Evolutionary conservation across 2,888 invertebrate genomes (phyloP), one percentile per base, ranked within the genome.

Genomic region (Bimastos eiseni): DNA sequence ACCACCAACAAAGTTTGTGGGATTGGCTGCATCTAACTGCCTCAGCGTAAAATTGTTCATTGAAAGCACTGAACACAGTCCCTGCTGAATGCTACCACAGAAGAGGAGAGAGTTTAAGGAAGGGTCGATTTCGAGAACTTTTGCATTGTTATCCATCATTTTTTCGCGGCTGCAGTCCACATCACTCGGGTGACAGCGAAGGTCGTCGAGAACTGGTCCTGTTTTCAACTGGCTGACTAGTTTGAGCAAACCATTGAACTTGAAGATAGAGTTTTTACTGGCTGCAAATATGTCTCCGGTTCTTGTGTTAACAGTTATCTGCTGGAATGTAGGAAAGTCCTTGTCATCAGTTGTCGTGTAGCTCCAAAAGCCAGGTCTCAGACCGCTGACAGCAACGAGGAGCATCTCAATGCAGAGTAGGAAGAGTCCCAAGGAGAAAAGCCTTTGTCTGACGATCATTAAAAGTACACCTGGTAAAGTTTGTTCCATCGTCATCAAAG

Each of bases 81-180:
- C 93, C 33, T 93, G 92, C 17, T 91, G 38, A 37, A 91, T 92
- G 36, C 92, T 92, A n/a, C 93, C 93, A 89, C 93, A 93, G 24
- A 91, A 92, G 83, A 93, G 89, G 4, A 93, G 91, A 38, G 90
- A 84, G 37, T 91, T 89, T 86, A 91, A 92, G 55, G 70, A 33
- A 3, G 91, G 91, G 84, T 92, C 91, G 8, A 93, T 91, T 88
- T 92, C 93, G 49, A 93, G 86, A 24, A 93, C 92, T 83, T 91
- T 92, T 24, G 93, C 92, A 17, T 92, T 90, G 91, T 93, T 93
- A 90, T 92, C 70, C 70, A n/a, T 70, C 70, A 70, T 70, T 11
- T 70, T 70, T 8, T n/a, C 70, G 0, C 70, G 70, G 70, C 30
- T n/a, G n/a, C 70, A 70, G n/a, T 70, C 70, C 70, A 13, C n/a